phyloP scores from a whole-genome alignment of 2,888 invertebrate species.

The Temnothorax ravouxi region DNA sequence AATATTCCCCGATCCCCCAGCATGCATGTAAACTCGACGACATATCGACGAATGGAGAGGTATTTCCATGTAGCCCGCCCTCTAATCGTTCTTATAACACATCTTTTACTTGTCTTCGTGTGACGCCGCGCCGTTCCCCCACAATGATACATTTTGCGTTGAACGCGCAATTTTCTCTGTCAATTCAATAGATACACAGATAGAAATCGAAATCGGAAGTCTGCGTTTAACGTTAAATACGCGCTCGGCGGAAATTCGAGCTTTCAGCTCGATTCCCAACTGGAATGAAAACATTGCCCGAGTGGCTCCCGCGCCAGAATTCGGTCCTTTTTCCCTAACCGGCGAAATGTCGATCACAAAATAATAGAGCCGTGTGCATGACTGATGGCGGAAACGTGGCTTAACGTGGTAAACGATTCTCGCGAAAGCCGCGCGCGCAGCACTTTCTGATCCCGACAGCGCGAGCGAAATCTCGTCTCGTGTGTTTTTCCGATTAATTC shows the following conservation, averaged over 20 bases:
- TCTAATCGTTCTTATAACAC: constrained; percentile 27
- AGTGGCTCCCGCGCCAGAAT: constrained; percentile 43
- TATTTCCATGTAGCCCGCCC: constrained; percentile 11
- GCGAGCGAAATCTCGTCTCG: constrained; percentile 40
- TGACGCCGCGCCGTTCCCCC: too few species aligned
- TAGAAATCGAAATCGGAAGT: constrained; percentile 25
- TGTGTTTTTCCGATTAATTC: constrained; percentile 57
- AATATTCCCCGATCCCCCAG: constrained; percentile 52
- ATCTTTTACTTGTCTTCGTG: background rate
- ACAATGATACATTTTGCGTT: background rate
- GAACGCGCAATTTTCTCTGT: constrained; percentile 16
- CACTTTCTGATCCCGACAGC: constrained; percentile 57
- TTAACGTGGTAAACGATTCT: constrained; percentile 58
- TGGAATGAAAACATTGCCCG: constrained; percentile 48
- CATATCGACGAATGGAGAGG: constrained; percentile 40
- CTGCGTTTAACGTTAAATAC: constrained; percentile 35
- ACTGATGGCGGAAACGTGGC: constrained; percentile 61
- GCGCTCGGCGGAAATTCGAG: constrained; percentile 41
- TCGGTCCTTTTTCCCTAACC: constrained; percentile 46
- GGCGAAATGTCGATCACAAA: constrained; percentile 64
- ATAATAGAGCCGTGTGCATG: constrained; percentile 63
- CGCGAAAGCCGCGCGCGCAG: constrained; percentile 45
- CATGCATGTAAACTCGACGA: constrained; percentile 56
- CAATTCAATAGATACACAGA: background rate
- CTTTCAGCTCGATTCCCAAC: constrained; percentile 4